These are phyloP conservation scores for Saxidomus purpurata DNA, from an alignment of 1,140 invertebrate species.

Conservation along the genomic window DNA sequence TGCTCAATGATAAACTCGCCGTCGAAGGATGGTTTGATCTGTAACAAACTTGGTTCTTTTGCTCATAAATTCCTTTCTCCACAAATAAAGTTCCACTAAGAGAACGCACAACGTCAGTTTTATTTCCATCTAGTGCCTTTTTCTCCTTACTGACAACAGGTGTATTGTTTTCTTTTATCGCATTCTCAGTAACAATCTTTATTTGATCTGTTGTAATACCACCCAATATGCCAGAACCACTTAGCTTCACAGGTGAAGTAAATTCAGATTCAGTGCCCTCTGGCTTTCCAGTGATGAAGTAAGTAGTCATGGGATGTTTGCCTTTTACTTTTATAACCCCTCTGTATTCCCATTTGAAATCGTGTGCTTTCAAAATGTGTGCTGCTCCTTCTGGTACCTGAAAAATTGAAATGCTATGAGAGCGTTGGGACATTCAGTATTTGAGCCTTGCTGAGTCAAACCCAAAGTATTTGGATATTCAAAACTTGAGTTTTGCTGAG, in stretches of 20 bases:
- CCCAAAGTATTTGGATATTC: too few relatives aligned
- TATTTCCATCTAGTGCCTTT: neutral
- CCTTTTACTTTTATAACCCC: conserved; percentile 82
- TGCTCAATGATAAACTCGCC: conserved; percentile 1
- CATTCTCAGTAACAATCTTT: neutral
- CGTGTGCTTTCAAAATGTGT: conserved; percentile 72
- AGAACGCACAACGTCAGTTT: neutral
- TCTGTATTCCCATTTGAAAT: conserved; percentile 75
- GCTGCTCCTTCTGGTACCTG: conserved; percentile 81
- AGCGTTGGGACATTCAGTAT: too few relatives aligned
- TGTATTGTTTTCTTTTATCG: neutral
- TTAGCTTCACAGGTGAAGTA: neutral
- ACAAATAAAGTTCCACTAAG: neutral
- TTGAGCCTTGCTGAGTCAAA: too few relatives aligned
- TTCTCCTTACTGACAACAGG: neutral
- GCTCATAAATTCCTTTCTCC: conserved; percentile 39
- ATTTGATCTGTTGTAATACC: conserved; percentile 5
- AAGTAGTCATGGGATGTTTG: conserved; percentile 83
- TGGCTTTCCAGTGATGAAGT: conserved; percentile 69
- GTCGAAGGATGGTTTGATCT: neutral
- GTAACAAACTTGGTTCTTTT: conserved; percentile 19
- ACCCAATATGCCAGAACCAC: neutral
- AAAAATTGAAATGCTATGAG: conserved; percentile 3
- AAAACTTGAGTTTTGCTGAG: too few relatives aligned
- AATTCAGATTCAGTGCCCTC: neutral